phyloP scores from a whole-genome alignment of 2,888 invertebrate genomes.

The Petrophora chlorosata region DNA sequence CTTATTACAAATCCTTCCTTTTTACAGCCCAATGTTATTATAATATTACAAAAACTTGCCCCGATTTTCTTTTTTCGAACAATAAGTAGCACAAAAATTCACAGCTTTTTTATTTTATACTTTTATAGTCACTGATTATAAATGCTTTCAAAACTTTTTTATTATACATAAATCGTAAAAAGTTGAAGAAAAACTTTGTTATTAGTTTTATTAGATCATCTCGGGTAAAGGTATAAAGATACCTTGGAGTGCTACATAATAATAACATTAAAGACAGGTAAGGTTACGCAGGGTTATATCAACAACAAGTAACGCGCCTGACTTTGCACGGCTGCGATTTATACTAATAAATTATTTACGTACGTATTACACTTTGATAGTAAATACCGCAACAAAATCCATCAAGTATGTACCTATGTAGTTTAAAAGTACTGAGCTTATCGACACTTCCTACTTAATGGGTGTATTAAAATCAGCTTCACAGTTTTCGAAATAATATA shows the following conservation, averaged over 20 bases:
- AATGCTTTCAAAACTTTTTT: conserved; percentile 18
- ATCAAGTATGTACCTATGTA: no score
- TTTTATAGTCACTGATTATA: conserved; percentile 11
- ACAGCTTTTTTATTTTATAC: conserved; percentile 2
- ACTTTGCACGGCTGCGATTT: no score
- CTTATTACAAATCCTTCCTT: conserved; percentile 69
- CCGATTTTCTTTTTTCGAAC: conserved; percentile 18
- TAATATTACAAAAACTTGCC: conserved; percentile 30
- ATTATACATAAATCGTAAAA: conserved; percentile 19
- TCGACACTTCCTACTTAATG: no score
- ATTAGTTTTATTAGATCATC: conserved; percentile 14
- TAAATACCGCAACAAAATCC: no score
- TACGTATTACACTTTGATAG: no score
- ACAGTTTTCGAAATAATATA: no score
- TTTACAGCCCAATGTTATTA: conserved; percentile 55
- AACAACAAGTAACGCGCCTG: no score
- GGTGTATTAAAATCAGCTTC: no score
- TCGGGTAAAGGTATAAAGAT: background rate
- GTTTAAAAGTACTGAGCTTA: no score
- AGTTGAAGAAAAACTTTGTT: conserved; percentile 17
- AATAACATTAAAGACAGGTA: conserved; percentile 2
- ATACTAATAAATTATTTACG: no score
- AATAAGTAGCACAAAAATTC: conserved; percentile 1
- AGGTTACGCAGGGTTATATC: background rate
- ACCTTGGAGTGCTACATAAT: background rate